Base-by-base conservation (phyloP, 2,113 vertebrate species). In the Castor canadensis region DNA sequence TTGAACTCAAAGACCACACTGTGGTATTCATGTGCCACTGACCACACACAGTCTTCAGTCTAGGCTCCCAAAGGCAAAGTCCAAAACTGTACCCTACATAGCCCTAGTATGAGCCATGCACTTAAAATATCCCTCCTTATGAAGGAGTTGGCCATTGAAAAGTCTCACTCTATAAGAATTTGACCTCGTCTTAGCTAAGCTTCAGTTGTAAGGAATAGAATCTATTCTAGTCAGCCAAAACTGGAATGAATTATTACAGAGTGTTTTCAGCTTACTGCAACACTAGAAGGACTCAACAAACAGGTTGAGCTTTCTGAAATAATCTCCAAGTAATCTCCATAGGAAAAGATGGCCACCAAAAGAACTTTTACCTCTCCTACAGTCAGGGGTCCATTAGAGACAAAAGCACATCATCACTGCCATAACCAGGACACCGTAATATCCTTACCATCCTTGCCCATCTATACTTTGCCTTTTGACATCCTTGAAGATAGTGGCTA, bases 371-470 rank as follows among this genome's bases (percentile, higher is more conserved):
- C 9, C 3, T 90, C 45, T 76, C 58, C 19, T 28, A 12, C 0
- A 58, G 30, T 32, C 24, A 52, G 45, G 22, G 45, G 43, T 6
- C 40, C 35, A 8, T 35, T 20, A 60, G 67, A 60, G 19, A 67
- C 6, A 16, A 35, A 73, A 54, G 9, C n/a, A 73, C 19, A 32
- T 52, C 17, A 1, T 30, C 45, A 35, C 32, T 45, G n/a, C 38
- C 60, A 56, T 19, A 58, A 6, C 45, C 67, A 28, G 54, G 22
- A 83, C 10, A 75, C 30, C 28, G 19, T 6, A 19, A 35, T 24
- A 49, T 3, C 35, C n/a, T 8, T 32, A 4, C 66, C 3, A 45
- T 9, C 52, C 0, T 1, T 30, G 8, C 26, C 13, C 22, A 1
- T 22, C 19, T 0, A 22, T 16, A 38, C 28, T 54, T 13, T 71